phyloP scores from a whole-genome alignment of 2,113 vertebrate genomes.

The Rhineura floridana region DNA sequence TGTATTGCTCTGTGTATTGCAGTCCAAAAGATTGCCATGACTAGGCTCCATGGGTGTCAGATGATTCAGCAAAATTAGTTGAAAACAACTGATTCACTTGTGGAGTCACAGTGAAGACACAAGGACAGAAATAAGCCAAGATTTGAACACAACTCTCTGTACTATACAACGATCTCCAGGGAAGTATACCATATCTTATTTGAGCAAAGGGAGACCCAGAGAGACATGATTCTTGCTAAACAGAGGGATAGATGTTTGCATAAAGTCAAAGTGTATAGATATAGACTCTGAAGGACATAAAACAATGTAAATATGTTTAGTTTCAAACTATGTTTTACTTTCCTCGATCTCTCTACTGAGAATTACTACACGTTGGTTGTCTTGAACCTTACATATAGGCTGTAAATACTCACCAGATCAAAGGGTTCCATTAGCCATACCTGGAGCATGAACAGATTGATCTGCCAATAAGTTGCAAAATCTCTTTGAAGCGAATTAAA shows the following conservation, averaged over 20 bases:
- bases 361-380: background rate
- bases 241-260: background rate
- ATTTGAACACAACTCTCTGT: background rate
- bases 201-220: background rate
- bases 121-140: background rate
- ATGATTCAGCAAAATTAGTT: background rate
- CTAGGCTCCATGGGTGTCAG: background rate
- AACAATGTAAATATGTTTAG: background rate
- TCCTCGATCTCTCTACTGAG: background rate
- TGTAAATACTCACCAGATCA: too few relatives aligned
- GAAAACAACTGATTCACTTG: background rate
- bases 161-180: background rate
- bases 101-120: background rate
- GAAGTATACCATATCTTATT: background rate
- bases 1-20: background rate
- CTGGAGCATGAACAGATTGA: too few relatives aligned
- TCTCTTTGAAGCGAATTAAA: too few relatives aligned
- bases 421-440: too few relatives aligned
- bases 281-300: background rate
- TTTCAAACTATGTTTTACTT: background rate
- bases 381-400: background rate
- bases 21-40: background rate
- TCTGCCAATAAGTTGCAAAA: too few relatives aligned
- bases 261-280: background rate
- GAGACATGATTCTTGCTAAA: background rate